Base-by-base conservation (phyloP, 2,888 invertebrate genomes). In the Caenorhabditis macrosperma region DNA sequence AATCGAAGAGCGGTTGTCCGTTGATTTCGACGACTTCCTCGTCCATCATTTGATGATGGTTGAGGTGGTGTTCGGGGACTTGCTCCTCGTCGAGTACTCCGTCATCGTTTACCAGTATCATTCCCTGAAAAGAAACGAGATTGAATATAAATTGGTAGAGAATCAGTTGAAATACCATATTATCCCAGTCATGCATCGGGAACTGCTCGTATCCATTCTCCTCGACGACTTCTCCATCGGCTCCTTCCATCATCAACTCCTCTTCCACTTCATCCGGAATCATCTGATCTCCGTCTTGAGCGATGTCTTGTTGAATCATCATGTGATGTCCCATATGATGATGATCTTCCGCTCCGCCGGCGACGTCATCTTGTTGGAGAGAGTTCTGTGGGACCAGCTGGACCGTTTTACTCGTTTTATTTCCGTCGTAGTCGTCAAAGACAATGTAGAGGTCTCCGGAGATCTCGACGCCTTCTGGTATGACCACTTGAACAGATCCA, bases 181-280 rank as follows among this genome's bases (percentile, higher is more conserved):
- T 77, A 10, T 57, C 59, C 66, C 82, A 74, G 15, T 81, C 75
- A 20, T 80, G 79, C 76, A 79, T 71, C 61, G 76, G 77, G 6
- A 74, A 67, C 38, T 82, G 68, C 2, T 79, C 77, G 44, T 74
- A 78, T 38, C 75, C 79, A 41, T 83, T 81, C 15, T 81, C 50
- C 5, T 67, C 63, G n/a, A 76, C 68, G 5, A 54, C 59, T 28
- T 68, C 71, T 1, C 60, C 74, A n/a, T 30, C 66, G 1, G 22
- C 22, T 7, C 20, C 54, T 30, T 50, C 61, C 24, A 72, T 54
- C 61, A 72, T 52, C 3, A 54, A 33, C 7, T 41, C 55, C 2
- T 69, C 75, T 6, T 60, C 68, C 9, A 24, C 68, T 20, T 46
- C 46, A 20, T 46, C 33, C 5, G 33, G 33, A 30, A 66, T 59